Percentiles rank a stretch among this genome's conserved stretches.
Evolutionary conservation across 2,113 vertebrate genomes (phyloP).

Genomic region (Tricholaema leucomelas): DNA sequence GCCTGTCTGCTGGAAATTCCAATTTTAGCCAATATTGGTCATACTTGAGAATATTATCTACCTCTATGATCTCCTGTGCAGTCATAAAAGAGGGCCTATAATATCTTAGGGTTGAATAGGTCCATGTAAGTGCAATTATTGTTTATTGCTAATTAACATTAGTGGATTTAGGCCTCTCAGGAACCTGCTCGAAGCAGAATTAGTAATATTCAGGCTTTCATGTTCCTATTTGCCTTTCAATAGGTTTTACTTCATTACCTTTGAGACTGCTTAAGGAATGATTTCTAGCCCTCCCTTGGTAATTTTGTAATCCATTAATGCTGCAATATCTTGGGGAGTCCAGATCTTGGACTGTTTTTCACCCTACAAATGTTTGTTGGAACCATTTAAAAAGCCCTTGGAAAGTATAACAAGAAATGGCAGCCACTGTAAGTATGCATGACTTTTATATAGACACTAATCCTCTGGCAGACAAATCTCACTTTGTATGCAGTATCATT

Average conservation of each 20-base stretch:
- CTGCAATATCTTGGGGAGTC: neutral
- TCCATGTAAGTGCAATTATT: conserved; percentile 20
- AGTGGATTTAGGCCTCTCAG: conserved; percentile 5
- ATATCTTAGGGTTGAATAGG: neutral
- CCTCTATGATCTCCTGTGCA: neutral
- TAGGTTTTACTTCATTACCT: conserved; percentile 43
- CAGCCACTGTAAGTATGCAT: neutral
- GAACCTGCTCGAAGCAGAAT: neutral
- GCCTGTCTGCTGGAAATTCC: too few relatives aligned
- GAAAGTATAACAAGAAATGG: neutral
- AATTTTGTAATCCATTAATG: conserved; percentile 33
- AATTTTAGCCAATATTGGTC: neutral
- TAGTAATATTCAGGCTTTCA: conserved; percentile 7
- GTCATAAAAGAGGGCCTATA: neutral
- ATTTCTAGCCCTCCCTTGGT: conserved; percentile 23
- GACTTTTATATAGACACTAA: neutral
- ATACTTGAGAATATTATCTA: neutral
- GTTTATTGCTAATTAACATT: conserved; percentile 43
- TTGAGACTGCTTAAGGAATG: conserved; percentile 18
- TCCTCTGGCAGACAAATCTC: neutral
- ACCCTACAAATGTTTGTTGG: neutral
- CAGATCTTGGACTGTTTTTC: conserved; percentile 5
- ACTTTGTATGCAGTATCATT: neutral
- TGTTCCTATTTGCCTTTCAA: conserved; percentile 29
- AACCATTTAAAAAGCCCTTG: neutral